Base-by-base conservation (phyloP, 2,797 vertebrate genomes). In the Oryzias sinensis region DNA sequence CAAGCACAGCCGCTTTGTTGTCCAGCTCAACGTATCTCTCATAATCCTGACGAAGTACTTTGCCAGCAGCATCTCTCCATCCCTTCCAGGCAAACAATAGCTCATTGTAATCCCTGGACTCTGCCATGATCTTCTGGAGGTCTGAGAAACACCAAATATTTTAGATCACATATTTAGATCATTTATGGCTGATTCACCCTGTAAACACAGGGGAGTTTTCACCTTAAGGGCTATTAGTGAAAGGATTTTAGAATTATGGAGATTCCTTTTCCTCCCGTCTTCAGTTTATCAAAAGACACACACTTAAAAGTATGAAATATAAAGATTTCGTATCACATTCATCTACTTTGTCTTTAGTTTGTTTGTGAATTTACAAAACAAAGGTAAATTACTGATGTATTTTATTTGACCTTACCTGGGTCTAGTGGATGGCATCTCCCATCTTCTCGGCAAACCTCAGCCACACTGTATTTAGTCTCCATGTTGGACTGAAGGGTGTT, bases 391-490 rank as follows among this genome's bases (percentile, higher is more conserved):
- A 50, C 16, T 37, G 6, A 22, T 24, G 11, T 43, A 16, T 51
- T 20, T 9, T 15, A 1, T 5, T 45, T 3, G 5, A 44, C 33
- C 88, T 87, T 82, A 99, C 97, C 95, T 80, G 97, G 97, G 52
- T 99, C 97, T 57, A 99, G 84, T 0, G 92, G 90, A 15, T 90
- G 86, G 61, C 97, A 99, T 0, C 15, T 72, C 0, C 75, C 70
- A 14, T 84, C 7, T 0, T 72, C 41, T 20, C 85, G 88, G 89
- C 97, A 99, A 66, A 96, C 94, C 65, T 92, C 83, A 59, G 96
- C 95, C 50, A 95, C 66, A 0, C 97, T 98, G 85, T 99, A 99
- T 0, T 78, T 90, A 17, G 94, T 96, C 83, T 99, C 97, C 97
- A 99, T 98, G 24, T 92, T 87, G 37, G 96, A 91, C 57, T 98